phyloP scores from a whole-genome alignment of 1,140 invertebrate species.

The Rhagoletis pomonella region DNA sequence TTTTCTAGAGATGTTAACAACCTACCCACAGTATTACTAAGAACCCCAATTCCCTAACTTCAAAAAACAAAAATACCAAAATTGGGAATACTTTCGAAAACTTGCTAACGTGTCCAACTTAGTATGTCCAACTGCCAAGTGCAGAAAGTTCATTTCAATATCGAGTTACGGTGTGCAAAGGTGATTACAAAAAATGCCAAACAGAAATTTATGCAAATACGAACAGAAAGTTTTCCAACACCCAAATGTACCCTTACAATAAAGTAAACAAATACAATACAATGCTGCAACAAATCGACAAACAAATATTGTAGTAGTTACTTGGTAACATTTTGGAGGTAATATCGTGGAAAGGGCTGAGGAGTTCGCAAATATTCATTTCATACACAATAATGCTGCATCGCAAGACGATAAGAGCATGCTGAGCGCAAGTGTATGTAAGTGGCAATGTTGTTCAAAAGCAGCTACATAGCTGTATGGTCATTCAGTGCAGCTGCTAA shows the following conservation, averaged over 20 bases:
- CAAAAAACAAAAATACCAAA: not conserved
- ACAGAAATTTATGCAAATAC: slow-evolving; percentile 52
- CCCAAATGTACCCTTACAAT: slow-evolving; percentile 38
- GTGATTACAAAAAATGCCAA: slow-evolving; percentile 48
- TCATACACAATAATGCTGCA: not conserved
- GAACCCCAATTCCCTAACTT: too few species aligned
- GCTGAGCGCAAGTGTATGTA: not conserved
- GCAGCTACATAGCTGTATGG: not conserved
- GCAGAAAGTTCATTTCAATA: slow-evolving; percentile 49
- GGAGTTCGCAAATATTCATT: not conserved
- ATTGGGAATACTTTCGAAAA: slow-evolving; percentile 4
- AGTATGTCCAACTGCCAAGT: slow-evolving; percentile 16
- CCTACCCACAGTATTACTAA: too few species aligned
- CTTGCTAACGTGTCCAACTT: not conserved
- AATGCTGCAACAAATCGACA: not conserved
- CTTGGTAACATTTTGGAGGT: not conserved
- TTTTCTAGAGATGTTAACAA: too few species aligned
- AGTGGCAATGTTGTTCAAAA: not conserved
- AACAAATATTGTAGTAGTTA: not conserved
- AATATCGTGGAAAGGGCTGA: not conserved
- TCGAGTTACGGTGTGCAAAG: slow-evolving; percentile 37
- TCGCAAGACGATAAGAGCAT: not conserved
- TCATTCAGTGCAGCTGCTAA: slow-evolving; percentile 27
- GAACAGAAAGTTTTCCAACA: slow-evolving; percentile 29
- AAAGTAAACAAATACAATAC: slow-evolving; percentile 37